Base-by-base conservation (phyloP, 2,888 invertebrate species). In the Tillus elongatus region DNA sequence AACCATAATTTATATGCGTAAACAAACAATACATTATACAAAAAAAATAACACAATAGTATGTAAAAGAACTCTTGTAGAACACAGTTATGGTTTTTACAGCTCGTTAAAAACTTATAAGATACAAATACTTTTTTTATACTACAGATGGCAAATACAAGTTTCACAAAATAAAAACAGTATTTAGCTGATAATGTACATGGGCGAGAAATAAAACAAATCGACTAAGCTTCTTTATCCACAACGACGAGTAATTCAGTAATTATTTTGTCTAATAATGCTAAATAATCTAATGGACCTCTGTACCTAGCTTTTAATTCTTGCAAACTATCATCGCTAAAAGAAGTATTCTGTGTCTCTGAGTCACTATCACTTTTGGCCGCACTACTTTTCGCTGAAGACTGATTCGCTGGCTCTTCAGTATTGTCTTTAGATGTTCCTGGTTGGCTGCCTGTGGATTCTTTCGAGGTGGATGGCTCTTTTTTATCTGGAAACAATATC, bases 241-340 rank as follows among this genome's bases (percentile, higher is more conserved):
- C 57, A 43, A 66, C 56, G 47, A 54, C 56, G 37, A 63, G 52
- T 43, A 66, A 54, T 52, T 66, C 65, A 36, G 56, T 60, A 41
- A 66, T 58, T 38, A 62, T 59, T 41, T 58, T 54, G 40, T 58
- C 60, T 40, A 66, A 50, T 36, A 64, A 47, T 45, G 59, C 59
- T 36, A 65, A 45, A 47, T 63, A 54, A 35, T 57, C 57, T 40
- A 61, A 43, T 33, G 58, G 56, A 41, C 55, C 54, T 24, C 44
- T 45, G 10, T 43, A 37, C 38, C 47, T 50, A 13, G 44, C 46
- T 30, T 50, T 51, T 32, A 55, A 52, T 12, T 56, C 57, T 9
- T 57, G 56, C 10, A 46, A 45, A 41, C 53, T 55, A 34, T 53
- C 52, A 27, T 61, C 57, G 35, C 54, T 54, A 37, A 52, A 51